Conservation (phyloP, 2,113 vertebrate genomes). For the Triplophysa siluroides region DNA sequence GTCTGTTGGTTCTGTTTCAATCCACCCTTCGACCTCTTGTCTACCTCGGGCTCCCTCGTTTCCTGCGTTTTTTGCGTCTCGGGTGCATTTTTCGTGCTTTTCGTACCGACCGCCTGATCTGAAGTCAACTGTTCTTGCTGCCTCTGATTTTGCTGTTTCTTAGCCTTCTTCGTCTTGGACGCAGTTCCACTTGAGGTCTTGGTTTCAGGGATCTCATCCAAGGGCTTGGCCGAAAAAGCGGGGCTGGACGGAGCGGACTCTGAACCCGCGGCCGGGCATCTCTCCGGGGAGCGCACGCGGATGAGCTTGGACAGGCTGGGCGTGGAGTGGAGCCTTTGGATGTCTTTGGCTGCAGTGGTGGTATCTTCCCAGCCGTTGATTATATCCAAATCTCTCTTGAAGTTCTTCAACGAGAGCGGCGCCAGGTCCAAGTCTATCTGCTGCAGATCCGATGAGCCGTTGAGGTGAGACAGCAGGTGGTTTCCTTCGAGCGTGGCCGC, state of each 20-base stretch:
- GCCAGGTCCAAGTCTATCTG: slow-evolving; percentile 95
- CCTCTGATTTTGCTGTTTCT: slow-evolving; percentile 78
- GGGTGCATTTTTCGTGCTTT: slow-evolving; percentile 66
- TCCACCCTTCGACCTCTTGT: slow-evolving; percentile 61
- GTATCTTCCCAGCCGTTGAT: slow-evolving; percentile 73
- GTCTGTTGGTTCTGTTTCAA: slow-evolving; percentile 57
- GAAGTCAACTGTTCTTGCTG: slow-evolving; percentile 67
- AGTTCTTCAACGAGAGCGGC: slow-evolving; percentile 85
- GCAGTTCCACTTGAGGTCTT: slow-evolving; percentile 60
- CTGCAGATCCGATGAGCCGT: slow-evolving; percentile 86
- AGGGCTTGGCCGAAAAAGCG: slow-evolving; percentile 64
- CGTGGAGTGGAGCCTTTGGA: slow-evolving; percentile 84
- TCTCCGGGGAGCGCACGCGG: slow-evolving; percentile 87
- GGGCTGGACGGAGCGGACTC: slow-evolving; percentile 63
- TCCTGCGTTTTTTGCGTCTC: slow-evolving; percentile 75
- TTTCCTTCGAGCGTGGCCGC: slow-evolving; percentile 88
- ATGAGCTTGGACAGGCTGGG: slow-evolving; percentile 91
- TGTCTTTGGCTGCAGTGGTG: slow-evolving; percentile 69
- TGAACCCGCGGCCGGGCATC: slow-evolving; percentile 65
- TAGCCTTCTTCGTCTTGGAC: slow-evolving; percentile 85
- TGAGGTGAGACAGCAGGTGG: slow-evolving; percentile 87
- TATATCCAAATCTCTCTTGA: slow-evolving; percentile 84
- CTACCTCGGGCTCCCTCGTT: slow-evolving; percentile 51
- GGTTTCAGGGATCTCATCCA: slow-evolving; percentile 68
- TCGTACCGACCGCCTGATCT: slow-evolving; percentile 69